Evolutionary conservation across 2,113 vertebrate genomes (phyloP), one percentile per base, ranked within the genome.

Genomic region (Stomatorhinus ivindoensis): DNA sequence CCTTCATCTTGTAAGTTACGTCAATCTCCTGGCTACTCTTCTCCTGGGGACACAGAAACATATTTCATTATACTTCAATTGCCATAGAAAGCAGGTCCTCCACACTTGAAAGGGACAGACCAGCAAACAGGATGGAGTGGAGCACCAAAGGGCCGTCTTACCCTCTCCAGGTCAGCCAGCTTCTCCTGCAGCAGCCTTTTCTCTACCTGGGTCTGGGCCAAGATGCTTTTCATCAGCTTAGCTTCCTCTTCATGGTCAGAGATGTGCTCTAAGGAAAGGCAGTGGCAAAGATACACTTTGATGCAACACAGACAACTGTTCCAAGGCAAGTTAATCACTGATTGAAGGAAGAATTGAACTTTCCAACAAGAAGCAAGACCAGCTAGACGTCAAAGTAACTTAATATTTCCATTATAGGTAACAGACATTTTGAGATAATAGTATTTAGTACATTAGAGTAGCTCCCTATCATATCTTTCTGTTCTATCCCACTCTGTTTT

Each of bases 11-110:
- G 91, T 98, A 99, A 0, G 97, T 98, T 95, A 98, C 95, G 90
- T 99, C 97, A 87, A 99, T 99, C 95, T 99, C 98, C 95, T 97
- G 96, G 92, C 98, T 99, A 94, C 94, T 98, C 92, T 98, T 99
- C 92, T 97, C 97, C 98, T 99, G 89, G 85, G 92, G 4, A 90
- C 91, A n/a, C 1, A 19, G 53, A 35, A 11, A 44, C n/a, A 50
- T 58, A 15, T 9, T 42, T n/a, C 2, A 53, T 73, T 44, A 1
- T 83, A 48, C 13, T 35, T 51, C 13, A 35, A 58, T 39, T 53
- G 15, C 47, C 50, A 31, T 9, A 80, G 35, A 80, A 42, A 42
- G 35, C 73, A 51, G 27, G 27, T 53, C 24, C 31, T 42, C 7
- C 35, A 21, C 3, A 84, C 0, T 24, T 47, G 82, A 44, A 46